These are phyloP conservation scores for Diloba caeruleocephala DNA, from an alignment of 2,888 invertebrate genomes.

Conservation along the genomic window DNA sequence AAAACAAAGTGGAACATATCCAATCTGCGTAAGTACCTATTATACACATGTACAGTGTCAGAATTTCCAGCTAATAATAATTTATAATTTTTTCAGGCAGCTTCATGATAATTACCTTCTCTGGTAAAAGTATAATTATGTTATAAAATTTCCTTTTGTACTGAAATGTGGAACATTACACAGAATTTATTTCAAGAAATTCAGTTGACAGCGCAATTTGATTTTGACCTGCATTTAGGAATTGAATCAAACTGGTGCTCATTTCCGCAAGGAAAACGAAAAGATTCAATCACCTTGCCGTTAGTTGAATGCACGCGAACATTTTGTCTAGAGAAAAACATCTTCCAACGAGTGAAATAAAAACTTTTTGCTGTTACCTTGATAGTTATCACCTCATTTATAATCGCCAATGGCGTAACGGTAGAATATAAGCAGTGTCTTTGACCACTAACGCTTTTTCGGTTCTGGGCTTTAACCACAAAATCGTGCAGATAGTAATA, in stretches of 20 bases:
- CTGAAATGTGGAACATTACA: constrained; percentile 22
- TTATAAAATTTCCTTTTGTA: constrained; percentile 16
- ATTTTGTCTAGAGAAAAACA: constrained; percentile 21
- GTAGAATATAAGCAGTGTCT: constrained; percentile 17
- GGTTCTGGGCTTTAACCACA: neutral
- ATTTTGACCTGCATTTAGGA: constrained; percentile 49
- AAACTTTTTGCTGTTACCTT: constrained; percentile 1
- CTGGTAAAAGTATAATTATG: too few species aligned
- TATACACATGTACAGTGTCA: too few species aligned
- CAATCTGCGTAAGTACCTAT: too few species aligned
- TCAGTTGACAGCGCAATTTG: constrained; percentile 30
- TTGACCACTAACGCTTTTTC: constrained; percentile 10
- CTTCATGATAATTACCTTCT: neutral
- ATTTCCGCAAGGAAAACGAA: constrained; percentile 43
- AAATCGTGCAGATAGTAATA: neutral
- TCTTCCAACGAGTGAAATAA: neutral
- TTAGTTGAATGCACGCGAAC: constrained; percentile 33
- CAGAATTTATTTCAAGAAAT: constrained; percentile 31
- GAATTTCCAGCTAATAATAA: too few species aligned
- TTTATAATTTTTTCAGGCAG: too few species aligned
- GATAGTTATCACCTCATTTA: constrained; percentile 5
- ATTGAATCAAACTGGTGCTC: constrained; percentile 50
- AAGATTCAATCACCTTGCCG: constrained; percentile 48
- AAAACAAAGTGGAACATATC: too few species aligned
- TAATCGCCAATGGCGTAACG: constrained; percentile 16